Conservation (phyloP, 1,140 invertebrate species). For the Platyscapa corneri region DNA sequence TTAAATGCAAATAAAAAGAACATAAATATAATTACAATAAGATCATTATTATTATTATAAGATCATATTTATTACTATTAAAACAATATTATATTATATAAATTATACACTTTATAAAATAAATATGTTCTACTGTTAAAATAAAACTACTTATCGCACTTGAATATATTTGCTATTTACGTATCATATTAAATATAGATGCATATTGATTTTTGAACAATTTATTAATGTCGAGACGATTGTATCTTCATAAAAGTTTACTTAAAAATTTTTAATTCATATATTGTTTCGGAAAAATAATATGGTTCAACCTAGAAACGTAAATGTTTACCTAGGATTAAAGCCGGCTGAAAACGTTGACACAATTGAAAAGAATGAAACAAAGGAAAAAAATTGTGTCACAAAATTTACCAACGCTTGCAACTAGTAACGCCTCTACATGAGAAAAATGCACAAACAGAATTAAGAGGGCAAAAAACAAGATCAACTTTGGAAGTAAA, state of each 20-base stretch:
- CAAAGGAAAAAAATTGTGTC: constrained; percentile 29
- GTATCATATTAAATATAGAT: neutral
- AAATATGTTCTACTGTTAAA: too few species aligned
- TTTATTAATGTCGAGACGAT: neutral
- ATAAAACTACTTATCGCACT: too few species aligned
- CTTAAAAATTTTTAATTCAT: neutral
- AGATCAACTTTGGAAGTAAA: neutral
- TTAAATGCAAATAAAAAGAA: neutral
- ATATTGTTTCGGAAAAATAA: neutral
- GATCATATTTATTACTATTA: too few species aligned
- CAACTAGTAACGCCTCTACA: neutral
- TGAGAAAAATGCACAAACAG: constrained; percentile 20
- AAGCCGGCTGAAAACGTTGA: neutral
- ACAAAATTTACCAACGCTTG: neutral
- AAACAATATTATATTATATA: too few species aligned
- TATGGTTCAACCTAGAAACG: neutral
- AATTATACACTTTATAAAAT: too few species aligned
- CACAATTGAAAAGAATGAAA: neutral
- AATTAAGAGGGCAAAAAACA: neutral
- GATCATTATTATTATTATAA: too few species aligned
- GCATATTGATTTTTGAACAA: neutral
- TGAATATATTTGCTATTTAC: too few species aligned
- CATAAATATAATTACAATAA: too few species aligned
- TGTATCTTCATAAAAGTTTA: neutral
- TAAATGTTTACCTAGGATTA: neutral